Evolutionary conservation across 1,140 invertebrate genomes (phyloP).

Genomic region (Drosophila prosaltans): DNA sequence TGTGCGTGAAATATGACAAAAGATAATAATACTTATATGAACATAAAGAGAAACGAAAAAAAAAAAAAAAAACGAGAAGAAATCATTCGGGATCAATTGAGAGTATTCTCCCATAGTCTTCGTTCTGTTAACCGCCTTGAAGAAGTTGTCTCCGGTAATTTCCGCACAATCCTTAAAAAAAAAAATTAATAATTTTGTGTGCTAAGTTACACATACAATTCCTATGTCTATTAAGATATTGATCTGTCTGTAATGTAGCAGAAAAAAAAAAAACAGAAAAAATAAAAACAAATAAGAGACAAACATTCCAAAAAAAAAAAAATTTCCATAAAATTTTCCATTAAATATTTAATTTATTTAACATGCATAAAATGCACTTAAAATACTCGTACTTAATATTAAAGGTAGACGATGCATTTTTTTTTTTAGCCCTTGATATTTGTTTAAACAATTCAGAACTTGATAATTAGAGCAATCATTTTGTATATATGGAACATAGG

Average conservation of each 20-base stretch:
- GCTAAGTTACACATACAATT: too few species aligned
- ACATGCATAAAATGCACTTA: neutral
- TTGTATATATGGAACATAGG: neutral
- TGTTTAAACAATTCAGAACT: neutral
- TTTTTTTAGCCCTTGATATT: neutral
- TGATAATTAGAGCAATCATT: neutral
- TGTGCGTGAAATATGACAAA: neutral
- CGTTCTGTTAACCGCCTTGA: constrained; percentile 25
- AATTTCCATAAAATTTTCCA: constrained; percentile 1
- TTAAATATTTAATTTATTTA: neutral
- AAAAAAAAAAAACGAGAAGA: neutral
- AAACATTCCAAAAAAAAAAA: neutral
- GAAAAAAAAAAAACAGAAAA: too few species aligned
- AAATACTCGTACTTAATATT: neutral
- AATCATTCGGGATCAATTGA: constrained; percentile 33
- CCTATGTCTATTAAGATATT: too few species aligned
- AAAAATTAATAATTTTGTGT: neutral
- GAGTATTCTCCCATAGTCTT: neutral
- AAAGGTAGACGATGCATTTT: neutral
- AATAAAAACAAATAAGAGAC: too few species aligned
- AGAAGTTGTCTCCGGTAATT: constrained; percentile 48
- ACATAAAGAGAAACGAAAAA: neutral
- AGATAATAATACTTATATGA: too few species aligned
- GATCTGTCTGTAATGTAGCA: too few species aligned
- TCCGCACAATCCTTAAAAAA: constrained; percentile 28